These are phyloP conservation scores for Vanacampus margaritifer DNA, from an alignment of 2,113 vertebrate genomes.

Conservation along the genomic window DNA sequence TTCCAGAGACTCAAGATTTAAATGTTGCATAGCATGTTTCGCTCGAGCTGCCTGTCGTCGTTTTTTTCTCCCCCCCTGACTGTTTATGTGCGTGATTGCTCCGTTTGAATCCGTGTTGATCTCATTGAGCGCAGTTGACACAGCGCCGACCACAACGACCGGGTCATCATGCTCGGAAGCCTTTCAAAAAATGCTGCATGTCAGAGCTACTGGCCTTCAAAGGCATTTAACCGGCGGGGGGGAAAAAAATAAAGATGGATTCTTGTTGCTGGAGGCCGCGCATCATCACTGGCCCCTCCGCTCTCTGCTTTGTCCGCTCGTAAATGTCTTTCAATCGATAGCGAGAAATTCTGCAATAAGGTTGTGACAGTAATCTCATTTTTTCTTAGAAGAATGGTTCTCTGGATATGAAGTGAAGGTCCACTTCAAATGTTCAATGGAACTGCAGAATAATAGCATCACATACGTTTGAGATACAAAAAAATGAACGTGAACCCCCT, in stretches of 20 bases:
- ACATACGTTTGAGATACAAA: slow-evolving; percentile 1
- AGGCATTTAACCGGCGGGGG: slow-evolving; percentile 5
- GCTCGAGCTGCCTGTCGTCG: background rate
- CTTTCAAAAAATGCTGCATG: slow-evolving; percentile 33
- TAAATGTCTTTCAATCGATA: slow-evolving; percentile 17
- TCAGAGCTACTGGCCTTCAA: slow-evolving; percentile 40
- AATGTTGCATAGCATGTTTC: background rate
- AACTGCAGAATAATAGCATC: slow-evolving; percentile 6
- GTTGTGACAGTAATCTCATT: slow-evolving; percentile 18
- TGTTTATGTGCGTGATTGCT: slow-evolving; percentile 33
- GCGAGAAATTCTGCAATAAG: slow-evolving; percentile 14
- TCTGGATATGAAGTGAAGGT: slow-evolving; percentile 14
- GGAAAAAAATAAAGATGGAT: background rate
- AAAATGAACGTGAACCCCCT: slow-evolving; percentile 7
- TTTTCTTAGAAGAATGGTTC: slow-evolving; percentile 12
- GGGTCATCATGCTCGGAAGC: slow-evolving; percentile 46
- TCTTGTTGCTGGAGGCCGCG: background rate
- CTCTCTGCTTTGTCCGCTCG: slow-evolving; percentile 15
- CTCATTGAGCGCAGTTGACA: slow-evolving; percentile 34
- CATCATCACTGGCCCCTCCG: background rate
- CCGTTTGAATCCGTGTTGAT: slow-evolving; percentile 42
- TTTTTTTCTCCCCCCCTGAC: background rate
- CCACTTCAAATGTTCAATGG: slow-evolving; percentile 17
- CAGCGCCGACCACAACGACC: slow-evolving; percentile 7
- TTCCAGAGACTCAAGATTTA: slow-evolving; percentile 11